Evolutionary conservation across 2,888 invertebrate genomes (phyloP).

Genomic region (Lepidochitona cinerea): DNA sequence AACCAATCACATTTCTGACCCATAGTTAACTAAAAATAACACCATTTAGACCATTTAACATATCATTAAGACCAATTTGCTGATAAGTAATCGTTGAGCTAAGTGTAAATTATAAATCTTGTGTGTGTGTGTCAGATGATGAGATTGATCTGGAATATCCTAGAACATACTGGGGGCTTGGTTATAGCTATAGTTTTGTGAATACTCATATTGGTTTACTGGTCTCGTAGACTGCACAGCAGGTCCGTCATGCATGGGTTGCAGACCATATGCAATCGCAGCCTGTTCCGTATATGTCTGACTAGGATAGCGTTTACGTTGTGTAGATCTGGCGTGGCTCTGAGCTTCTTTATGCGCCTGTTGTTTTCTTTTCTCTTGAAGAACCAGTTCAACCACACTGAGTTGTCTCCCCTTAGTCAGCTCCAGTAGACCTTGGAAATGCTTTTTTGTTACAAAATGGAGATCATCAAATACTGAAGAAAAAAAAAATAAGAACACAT

Average conservation of each 20-base stretch:
- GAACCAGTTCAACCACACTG: slow-evolving; percentile 39
- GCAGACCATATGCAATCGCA: background rate
- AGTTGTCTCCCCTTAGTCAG: slow-evolving; percentile 39
- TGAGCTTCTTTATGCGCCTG: background rate
- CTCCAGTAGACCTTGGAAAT: slow-evolving; percentile 45
- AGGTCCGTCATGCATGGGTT: slow-evolving; percentile 1
- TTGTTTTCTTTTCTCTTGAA: slow-evolving; percentile 14
- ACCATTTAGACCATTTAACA: too few species aligned
- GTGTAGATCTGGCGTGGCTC: background rate
- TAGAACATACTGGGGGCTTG: background rate
- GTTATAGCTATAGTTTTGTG: background rate
- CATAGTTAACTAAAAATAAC: too few species aligned
- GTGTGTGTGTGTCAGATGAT: too few species aligned
- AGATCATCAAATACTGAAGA: slow-evolving; percentile 59
- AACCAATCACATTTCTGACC: too few species aligned
- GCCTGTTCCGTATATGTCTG: slow-evolving; percentile 2
- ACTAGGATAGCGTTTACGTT: background rate
- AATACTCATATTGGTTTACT: background rate
- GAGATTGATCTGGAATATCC: too few species aligned
- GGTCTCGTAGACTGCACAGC: slow-evolving; percentile 45
- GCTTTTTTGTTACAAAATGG: slow-evolving; percentile 46
- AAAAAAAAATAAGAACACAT: background rate
- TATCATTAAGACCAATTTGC: too few species aligned
- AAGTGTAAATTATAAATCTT: too few species aligned
- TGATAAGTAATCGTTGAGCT: too few species aligned